Conservation (phyloP, 2,888 invertebrate species). For the Sphinx pinastri region DNA sequence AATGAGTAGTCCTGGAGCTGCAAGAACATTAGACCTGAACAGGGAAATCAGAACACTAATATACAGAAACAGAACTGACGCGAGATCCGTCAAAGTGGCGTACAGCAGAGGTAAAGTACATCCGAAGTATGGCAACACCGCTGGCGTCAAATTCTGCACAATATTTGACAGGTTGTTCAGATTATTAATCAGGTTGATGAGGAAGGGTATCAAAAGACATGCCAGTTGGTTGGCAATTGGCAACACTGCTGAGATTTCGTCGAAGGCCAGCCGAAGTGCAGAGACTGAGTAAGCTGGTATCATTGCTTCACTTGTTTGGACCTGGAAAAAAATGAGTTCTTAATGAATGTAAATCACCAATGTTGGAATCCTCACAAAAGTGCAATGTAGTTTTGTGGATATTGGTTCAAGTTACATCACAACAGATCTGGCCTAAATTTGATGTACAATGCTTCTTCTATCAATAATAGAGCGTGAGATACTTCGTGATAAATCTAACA, state of each 20-base stretch:
- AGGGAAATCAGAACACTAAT: slow-evolving; percentile 74
- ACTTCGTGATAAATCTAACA: no score
- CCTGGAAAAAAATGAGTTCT: slow-evolving; percentile 47
- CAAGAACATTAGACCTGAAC: slow-evolving; percentile 71
- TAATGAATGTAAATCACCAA: neutral
- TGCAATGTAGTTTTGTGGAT: no score
- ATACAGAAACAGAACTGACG: slow-evolving; percentile 73
- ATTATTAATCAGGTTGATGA: slow-evolving; percentile 75
- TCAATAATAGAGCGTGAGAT: no score
- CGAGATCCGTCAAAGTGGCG: slow-evolving; percentile 73
- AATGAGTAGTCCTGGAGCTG: slow-evolving; percentile 67
- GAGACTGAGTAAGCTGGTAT: slow-evolving; percentile 76
- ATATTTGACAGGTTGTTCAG: slow-evolving; percentile 76
- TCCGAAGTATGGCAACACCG: slow-evolving; percentile 73
- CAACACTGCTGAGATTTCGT: slow-evolving; percentile 70
- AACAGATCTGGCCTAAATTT: no score
- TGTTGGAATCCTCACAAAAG: neutral
- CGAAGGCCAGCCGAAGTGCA: slow-evolving; percentile 71
- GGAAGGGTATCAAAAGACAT: slow-evolving; percentile 68
- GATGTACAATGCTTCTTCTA: no score
- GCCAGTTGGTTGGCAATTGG: slow-evolving; percentile 74
- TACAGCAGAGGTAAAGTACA: slow-evolving; percentile 73
- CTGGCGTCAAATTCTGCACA: slow-evolving; percentile 75
- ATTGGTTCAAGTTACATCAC: no score
- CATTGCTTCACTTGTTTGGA: slow-evolving; percentile 66